phyloP scores from a whole-genome alignment of 2,888 invertebrate species.

The Eubasilissa splendida region DNA sequence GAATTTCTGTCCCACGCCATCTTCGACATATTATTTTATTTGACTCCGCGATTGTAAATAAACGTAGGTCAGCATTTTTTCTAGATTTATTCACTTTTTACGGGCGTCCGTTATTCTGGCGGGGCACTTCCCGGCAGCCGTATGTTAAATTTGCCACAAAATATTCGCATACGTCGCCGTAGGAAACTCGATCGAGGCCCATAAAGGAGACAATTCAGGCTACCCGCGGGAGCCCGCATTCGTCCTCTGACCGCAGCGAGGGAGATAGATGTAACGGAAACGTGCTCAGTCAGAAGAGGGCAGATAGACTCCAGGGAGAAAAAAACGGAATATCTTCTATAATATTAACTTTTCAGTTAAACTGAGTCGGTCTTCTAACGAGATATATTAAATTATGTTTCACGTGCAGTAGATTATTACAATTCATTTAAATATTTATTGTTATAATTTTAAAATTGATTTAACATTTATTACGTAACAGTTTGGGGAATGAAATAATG shows the following conservation, averaged over 20 bases:
- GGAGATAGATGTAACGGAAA: not conserved
- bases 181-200: constrained; percentile 52
- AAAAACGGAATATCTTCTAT: constrained; percentile 1
- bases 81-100: constrained; percentile 39
- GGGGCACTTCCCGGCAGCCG: constrained; percentile 23
- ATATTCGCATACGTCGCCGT: constrained; percentile 50
- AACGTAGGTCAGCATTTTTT: constrained; percentile 25
- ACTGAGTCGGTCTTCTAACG: not conserved
- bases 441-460: too few species aligned
- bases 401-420: not conserved
- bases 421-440: too few species aligned
- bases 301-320: not conserved
- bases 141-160: constrained; percentile 54
- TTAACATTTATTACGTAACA: too few species aligned
- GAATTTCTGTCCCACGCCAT: not conserved
- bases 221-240: not conserved
- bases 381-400: constrained; percentile 28
- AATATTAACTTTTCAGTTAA: constrained; percentile 4
- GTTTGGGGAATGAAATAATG: too few species aligned
- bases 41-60: too few species aligned
- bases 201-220: constrained; percentile 39
- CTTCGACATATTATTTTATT: too few species aligned
- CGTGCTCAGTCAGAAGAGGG: not conserved
- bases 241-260: constrained; percentile 15
- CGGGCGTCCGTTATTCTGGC: constrained; percentile 1